Conservation (phyloP, 2,113 vertebrate genomes). For the Amphiprion ocellaris region DNA sequence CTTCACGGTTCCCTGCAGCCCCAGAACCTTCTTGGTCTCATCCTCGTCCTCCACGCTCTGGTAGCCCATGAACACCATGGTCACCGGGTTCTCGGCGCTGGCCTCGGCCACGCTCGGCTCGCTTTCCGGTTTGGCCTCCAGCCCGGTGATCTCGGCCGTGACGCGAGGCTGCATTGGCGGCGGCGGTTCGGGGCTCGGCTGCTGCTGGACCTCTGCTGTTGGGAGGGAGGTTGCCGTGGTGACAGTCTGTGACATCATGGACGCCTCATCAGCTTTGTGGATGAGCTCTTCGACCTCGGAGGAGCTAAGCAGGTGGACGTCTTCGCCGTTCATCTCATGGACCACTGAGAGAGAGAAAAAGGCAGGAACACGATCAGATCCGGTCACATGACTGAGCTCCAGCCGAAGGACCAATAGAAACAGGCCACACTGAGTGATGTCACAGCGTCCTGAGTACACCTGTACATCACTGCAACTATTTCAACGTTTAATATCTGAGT, state of each 20-base stretch:
- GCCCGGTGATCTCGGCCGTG: conserved; percentile 86
- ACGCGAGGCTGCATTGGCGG: not conserved
- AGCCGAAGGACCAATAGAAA: conserved; percentile 26
- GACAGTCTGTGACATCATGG: conserved; percentile 76
- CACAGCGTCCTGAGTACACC: not conserved
- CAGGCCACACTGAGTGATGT: not conserved
- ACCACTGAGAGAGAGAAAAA: conserved; percentile 86
- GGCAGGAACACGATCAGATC: conserved; percentile 5
- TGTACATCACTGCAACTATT: no score
- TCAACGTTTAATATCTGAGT: no score
- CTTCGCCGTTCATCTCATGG: conserved; percentile 89
- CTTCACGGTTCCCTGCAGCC: conserved; percentile 91
- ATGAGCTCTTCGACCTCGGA: conserved; percentile 94
- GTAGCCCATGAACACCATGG: conserved; percentile 99
- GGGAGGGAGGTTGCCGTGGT: conserved; percentile 32
- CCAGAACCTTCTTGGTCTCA: conserved; percentile 92
- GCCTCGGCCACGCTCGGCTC: conserved; percentile 62
- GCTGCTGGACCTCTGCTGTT: not conserved
- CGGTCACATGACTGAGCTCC: not conserved
- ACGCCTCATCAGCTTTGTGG: conserved; percentile 91
- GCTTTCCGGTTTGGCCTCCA: conserved; percentile 72
- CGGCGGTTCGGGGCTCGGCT: not conserved
- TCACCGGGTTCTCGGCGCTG: conserved; percentile 89
- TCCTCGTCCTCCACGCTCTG: conserved; percentile 94
- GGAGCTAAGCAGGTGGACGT: conserved; percentile 90